A percentile compares a stretch with the other conserved stretches of the same genome.
Evolutionary conservation across 2,888 invertebrate species (phyloP).

Genomic region (Caenorhabditis panamensis): DNA sequence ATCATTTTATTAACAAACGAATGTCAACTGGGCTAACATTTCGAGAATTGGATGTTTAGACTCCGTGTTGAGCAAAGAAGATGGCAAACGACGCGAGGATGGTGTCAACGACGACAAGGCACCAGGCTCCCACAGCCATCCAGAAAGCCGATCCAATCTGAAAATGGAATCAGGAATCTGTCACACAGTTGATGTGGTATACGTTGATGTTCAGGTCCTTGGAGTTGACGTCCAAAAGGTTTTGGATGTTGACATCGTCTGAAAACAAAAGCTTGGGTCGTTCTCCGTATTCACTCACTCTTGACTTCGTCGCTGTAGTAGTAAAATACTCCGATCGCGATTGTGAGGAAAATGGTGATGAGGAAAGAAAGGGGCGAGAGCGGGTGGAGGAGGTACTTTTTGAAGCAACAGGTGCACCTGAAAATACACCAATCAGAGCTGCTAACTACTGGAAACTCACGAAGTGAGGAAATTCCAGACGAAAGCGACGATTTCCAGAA

Average conservation of each 20-base stretch:
- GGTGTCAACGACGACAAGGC: conserved; percentile 50
- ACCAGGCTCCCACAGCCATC: conserved; percentile 61
- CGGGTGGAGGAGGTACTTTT: conserved; percentile 61
- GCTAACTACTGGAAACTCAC: conserved; percentile 11
- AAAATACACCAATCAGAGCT: background rate
- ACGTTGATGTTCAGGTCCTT: conserved; percentile 50
- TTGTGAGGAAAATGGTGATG: conserved; percentile 38
- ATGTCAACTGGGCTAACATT: too few species aligned
- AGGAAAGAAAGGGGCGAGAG: conserved; percentile 54
- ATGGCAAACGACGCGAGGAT: conserved; percentile 58
- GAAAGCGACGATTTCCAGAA: conserved; percentile 61
- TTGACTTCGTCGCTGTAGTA: conserved; percentile 46
- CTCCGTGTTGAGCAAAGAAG: conserved; percentile 58
- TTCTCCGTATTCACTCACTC: background rate
- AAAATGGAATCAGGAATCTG: too few species aligned
- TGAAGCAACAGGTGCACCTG: conserved; percentile 62
- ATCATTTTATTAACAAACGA: background rate
- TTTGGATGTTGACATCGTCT: conserved; percentile 35
- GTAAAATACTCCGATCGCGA: conserved; percentile 51
- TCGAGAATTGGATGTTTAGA: conserved; percentile 18
- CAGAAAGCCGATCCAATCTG: conserved; percentile 59
- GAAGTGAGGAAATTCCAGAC: conserved; percentile 66
- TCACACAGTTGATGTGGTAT: too few species aligned
- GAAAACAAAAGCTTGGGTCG: background rate
- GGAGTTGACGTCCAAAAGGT: conserved; percentile 18